Conservation (phyloP, 2,888 invertebrate genomes). For the Acheta domesticus region DNA sequence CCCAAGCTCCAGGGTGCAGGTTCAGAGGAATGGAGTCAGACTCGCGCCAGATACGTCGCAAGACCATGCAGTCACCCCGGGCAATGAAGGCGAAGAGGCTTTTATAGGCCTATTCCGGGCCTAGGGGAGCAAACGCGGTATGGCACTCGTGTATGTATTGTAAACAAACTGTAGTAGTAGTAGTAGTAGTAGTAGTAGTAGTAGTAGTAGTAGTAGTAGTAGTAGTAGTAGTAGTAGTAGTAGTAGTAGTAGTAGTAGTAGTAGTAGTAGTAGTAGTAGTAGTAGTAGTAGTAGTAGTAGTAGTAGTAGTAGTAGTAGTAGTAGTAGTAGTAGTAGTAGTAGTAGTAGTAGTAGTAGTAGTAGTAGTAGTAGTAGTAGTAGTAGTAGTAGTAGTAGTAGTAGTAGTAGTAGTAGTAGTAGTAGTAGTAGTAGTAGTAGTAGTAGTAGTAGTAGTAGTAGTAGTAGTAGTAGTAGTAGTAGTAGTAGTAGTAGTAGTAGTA, state of each 20-base stretch:
- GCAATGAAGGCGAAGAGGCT: too few species aligned
- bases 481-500: neutral
- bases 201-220: neutral
- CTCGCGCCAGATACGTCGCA: too few species aligned
- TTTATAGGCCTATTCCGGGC: too few species aligned
- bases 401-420: neutral
- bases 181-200: conserved; percentile 2
- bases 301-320: neutral
- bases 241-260: neutral
- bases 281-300: neutral
- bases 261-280: neutral
- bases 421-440: neutral
- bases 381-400: neutral
- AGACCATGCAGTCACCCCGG: too few species aligned
- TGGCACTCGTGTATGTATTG: too few species aligned
- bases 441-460: neutral
- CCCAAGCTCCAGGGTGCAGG: too few species aligned
- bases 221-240: neutral
- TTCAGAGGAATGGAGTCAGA: too few species aligned
- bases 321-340: neutral
- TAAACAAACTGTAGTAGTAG: conserved; percentile 18
- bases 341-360: neutral
- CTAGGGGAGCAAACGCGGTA: too few species aligned
- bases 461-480: neutral
- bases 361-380: neutral